Conservation (phyloP, 2,888 invertebrate genomes). For the Spatulosminthurus flaviceps region DNA sequence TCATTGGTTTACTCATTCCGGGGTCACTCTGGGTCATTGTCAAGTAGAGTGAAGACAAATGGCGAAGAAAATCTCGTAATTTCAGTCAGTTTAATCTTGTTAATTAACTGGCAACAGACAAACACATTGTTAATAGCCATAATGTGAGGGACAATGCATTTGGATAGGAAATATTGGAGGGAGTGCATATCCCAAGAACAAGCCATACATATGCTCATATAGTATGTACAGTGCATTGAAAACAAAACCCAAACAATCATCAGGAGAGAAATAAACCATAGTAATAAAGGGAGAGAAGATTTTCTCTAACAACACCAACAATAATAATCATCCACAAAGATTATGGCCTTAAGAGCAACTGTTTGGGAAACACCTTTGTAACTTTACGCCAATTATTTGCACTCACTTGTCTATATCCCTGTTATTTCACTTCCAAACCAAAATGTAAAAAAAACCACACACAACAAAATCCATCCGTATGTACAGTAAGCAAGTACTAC, state of each 20-base stretch:
- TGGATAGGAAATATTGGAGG: no score
- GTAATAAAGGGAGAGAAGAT: background rate
- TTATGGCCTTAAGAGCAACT: constrained; percentile 34
- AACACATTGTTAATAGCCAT: constrained; percentile 35
- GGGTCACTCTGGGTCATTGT: constrained; percentile 52
- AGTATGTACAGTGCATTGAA: no score
- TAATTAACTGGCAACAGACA: constrained; percentile 50
- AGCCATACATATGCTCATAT: no score
- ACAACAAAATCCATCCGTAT: no score
- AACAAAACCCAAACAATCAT: background rate
- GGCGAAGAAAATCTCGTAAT: constrained; percentile 51
- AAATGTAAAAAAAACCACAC: background rate
- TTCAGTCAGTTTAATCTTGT: constrained; percentile 48
- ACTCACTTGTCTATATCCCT: no score
- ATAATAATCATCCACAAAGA: constrained; percentile 29
- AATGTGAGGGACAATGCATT: background rate
- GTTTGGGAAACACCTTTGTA: constrained; percentile 19
- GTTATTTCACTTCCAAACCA: background rate
- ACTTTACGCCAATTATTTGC: constrained; percentile 17
- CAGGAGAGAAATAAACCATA: background rate
- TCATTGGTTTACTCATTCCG: constrained; percentile 33
- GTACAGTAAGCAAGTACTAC: no score
- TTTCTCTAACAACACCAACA: constrained; percentile 14
- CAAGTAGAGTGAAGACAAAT: constrained; percentile 48
- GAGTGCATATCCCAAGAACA: no score